Conservation (phyloP, 2,797 vertebrate genomes). For the Muraenolepis orangiensis region DNA sequence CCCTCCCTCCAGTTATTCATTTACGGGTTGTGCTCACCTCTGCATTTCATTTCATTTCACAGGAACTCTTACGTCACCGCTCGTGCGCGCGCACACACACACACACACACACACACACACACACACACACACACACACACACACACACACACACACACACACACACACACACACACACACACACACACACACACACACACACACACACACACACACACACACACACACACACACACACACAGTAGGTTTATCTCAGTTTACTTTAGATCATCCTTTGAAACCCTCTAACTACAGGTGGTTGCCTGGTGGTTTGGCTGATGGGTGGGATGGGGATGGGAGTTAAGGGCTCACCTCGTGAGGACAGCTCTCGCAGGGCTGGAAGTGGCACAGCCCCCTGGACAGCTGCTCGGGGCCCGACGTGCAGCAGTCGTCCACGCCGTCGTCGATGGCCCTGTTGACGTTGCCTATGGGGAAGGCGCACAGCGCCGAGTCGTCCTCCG, state of each 20-base stretch:
- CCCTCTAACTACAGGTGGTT: neutral
- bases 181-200: neutral
- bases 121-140: slow-evolving; percentile 1
- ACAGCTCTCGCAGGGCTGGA: slow-evolving; percentile 83
- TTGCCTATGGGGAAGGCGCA: slow-evolving; percentile 85
- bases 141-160: neutral
- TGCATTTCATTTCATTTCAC: neutral
- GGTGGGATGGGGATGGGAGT: neutral
- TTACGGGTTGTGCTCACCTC: neutral
- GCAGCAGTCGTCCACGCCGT: slow-evolving; percentile 85
- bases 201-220: neutral
- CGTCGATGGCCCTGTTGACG: slow-evolving; percentile 78
- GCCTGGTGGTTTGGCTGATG: neutral
- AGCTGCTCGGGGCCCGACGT: slow-evolving; percentile 63
- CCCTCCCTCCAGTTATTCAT: neutral
- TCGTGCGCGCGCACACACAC: too few relatives aligned
- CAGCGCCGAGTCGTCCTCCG: slow-evolving; percentile 76
- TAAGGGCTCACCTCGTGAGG: slow-evolving; percentile 85
- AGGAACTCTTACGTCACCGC: neutral
- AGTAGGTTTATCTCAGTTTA: too few relatives aligned
- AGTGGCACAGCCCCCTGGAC: slow-evolving; percentile 83
- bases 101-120: neutral
- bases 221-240: neutral
- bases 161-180: neutral
- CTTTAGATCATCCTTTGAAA: too few relatives aligned